Percentiles rank a stretch among this genome's conserved stretches.
Conservation (phyloP, 2,888 invertebrate species). For the Melinaea menophilus region DNA sequence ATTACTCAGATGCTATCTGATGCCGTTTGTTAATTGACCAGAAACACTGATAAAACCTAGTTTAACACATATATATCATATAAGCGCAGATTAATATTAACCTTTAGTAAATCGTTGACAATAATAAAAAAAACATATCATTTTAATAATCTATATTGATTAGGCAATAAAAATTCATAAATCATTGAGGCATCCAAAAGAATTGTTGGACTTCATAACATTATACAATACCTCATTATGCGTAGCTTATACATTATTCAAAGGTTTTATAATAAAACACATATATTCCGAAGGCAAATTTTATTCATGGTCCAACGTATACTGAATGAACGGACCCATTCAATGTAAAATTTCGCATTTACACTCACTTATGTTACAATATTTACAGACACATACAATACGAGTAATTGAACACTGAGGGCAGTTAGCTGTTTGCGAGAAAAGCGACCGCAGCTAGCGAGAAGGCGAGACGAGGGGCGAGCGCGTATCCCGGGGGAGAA, state of each 20-base stretch:
- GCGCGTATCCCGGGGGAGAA: slow-evolving; percentile 39
- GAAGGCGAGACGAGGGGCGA: slow-evolving; percentile 39
- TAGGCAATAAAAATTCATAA: slow-evolving; percentile 2
- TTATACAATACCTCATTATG: slow-evolving; percentile 5
- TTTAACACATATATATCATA: slow-evolving; percentile 42
- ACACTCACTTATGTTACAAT: slow-evolving; percentile 68
- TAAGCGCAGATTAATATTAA: slow-evolving; percentile 12
- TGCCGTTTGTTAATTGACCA: slow-evolving; percentile 74
- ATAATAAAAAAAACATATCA: too few species aligned
- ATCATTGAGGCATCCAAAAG: slow-evolving; percentile 1
- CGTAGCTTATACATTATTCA: slow-evolving; percentile 7
- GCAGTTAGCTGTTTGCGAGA: slow-evolving; percentile 63
- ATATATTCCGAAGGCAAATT: slow-evolving; percentile 69
- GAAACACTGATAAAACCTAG: slow-evolving; percentile 72
- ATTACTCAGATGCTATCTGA: slow-evolving; percentile 72
- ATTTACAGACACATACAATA: slow-evolving; percentile 68
- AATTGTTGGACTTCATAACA: slow-evolving; percentile 4
- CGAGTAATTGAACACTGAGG: slow-evolving; percentile 63
- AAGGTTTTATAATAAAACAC: slow-evolving; percentile 31
- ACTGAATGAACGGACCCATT: slow-evolving; percentile 76
- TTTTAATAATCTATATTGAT: neutral
- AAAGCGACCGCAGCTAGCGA: slow-evolving; percentile 54
- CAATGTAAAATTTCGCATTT: slow-evolving; percentile 74
- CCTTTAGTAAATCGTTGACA: too few species aligned
- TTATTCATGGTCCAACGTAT: slow-evolving; percentile 77